Conservation (phyloP, 1,140 invertebrate genomes). For the Portunus trituberculatus region DNA sequence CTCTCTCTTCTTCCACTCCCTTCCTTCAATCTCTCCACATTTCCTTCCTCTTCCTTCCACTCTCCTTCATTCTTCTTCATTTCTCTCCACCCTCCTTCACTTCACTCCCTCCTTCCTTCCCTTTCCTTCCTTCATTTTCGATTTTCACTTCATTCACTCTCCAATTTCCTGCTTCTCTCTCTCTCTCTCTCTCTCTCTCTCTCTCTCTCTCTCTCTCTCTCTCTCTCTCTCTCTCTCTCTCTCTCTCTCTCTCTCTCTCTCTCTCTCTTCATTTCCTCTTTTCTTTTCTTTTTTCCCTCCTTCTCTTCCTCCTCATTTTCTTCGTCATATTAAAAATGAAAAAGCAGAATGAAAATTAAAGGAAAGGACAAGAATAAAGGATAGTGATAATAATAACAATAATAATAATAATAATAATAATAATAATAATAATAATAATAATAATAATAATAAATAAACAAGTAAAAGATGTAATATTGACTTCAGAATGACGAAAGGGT, state of each 20-base stretch:
- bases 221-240: background rate
- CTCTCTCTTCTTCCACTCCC: background rate
- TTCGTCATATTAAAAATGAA: too few species aligned
- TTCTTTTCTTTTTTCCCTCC: too few species aligned
- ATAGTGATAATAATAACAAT: background rate
- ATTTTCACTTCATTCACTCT: background rate
- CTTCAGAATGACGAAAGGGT: background rate
- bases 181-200: background rate
- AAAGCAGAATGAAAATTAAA: background rate
- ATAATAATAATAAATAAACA: background rate
- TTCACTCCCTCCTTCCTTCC: background rate
- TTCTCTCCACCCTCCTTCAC: background rate
- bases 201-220: background rate
- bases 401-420: background rate
- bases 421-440: background rate
- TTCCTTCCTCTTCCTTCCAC: background rate
- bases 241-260: background rate
- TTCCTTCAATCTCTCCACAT: background rate
- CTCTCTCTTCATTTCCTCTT: too few species aligned
- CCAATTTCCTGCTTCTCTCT: background rate
- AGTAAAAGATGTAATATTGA: background rate
- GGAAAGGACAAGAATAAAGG: background rate
- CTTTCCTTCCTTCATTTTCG: background rate
- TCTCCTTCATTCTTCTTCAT: background rate
- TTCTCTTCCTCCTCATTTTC: too few species aligned